phyloP scores from a whole-genome alignment of 2,888 invertebrate genomes.

The Amphiduros pacificus region DNA sequence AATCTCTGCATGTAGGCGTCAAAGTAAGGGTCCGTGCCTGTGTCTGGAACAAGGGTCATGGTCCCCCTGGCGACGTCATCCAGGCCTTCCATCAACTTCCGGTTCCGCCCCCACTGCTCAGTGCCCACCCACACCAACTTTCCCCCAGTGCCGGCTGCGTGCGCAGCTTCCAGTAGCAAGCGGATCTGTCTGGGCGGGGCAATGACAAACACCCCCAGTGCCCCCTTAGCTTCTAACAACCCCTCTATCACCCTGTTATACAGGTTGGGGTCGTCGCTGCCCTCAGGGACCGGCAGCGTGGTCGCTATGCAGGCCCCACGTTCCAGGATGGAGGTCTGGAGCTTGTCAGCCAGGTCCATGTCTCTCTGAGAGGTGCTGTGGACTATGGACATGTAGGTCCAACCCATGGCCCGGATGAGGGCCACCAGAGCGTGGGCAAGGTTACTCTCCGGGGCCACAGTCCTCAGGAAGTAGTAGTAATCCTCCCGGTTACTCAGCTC shows the following conservation, averaged over 20 bases:
- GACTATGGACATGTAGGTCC: slow-evolving; percentile 15
- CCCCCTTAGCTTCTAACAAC: slow-evolving; percentile 10
- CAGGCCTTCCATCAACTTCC: not conserved
- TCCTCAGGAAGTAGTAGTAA: slow-evolving; percentile 13
- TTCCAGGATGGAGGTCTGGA: not conserved
- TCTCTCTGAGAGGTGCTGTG: not conserved
- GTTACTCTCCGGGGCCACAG: slow-evolving; percentile 5
- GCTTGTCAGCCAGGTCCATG: not conserved
- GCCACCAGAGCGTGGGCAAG: not conserved
- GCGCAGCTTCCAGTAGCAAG: slow-evolving; percentile 1
- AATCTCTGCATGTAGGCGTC: slow-evolving; percentile 13
- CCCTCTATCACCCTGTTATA: not conserved
- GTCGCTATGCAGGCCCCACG: slow-evolving; percentile 13
- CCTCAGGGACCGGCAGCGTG: not conserved
- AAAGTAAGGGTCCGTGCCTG: slow-evolving; percentile 2
- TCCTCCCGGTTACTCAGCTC: not conserved
- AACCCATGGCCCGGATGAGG: slow-evolving; percentile 4
- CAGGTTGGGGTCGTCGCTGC: not conserved
- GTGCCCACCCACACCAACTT: slow-evolving; percentile 6
- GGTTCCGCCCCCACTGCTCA: not conserved
- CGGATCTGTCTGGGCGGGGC: not conserved
- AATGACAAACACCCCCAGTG: slow-evolving; percentile 11
- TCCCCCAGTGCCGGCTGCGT: not conserved
- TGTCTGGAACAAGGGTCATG: not conserved
- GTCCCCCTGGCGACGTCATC: slow-evolving; percentile 5